Base-by-base conservation (phyloP, 2,888 invertebrate species). In the Sinopyrophorus schimmeli region DNA sequence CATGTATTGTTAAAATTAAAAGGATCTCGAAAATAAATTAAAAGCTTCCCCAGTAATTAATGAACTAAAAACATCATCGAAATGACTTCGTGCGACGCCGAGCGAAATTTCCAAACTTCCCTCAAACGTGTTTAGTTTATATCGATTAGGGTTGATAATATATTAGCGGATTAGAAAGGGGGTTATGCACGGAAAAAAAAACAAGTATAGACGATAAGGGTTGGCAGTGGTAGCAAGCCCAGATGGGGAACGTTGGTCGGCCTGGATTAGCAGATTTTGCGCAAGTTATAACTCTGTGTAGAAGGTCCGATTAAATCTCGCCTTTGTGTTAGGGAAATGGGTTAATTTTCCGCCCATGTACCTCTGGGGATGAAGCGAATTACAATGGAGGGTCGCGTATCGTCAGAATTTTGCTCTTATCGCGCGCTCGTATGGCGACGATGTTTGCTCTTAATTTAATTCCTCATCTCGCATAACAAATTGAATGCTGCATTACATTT, bases 331-430 rank as follows among this genome's bases (percentile, higher is more conserved):
- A 66, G 68, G 67, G 70, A 72, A 72, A 71, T 71, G 67, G 72
- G 71, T 72, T 72, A 72, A 72, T 73, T 73, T 73, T 71, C 66
- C 70, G 69, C 68, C 70, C 69, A 68, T 67, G 67, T 70, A 69
- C 68, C 67, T 69, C 63, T 57, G 55, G 65, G 67, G 66, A 67
- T 62, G 62, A 63, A 63, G 63, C 61, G 66, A 69, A 70, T 68
- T 67, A 69, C 68, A 70, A 69, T 67, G 53, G 58, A 62, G 59
- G 62, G 62, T 56, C 61, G 61, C 59, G 57, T 56, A 57, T 53
- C 57, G 49, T 32, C 42, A 51, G 46, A 50, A 54, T 53, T 42
- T n/a, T 47, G 53, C 55, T 60, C 60, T 63, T 63, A 64, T 64
- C 63, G 49, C 47, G 42, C 50, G 39, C 54, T 55, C 57, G 58